Evolutionary conservation across 2,113 vertebrate species (phyloP), one percentile per base, ranked within the genome.

Genomic region (Neotoma lepida): DNA sequence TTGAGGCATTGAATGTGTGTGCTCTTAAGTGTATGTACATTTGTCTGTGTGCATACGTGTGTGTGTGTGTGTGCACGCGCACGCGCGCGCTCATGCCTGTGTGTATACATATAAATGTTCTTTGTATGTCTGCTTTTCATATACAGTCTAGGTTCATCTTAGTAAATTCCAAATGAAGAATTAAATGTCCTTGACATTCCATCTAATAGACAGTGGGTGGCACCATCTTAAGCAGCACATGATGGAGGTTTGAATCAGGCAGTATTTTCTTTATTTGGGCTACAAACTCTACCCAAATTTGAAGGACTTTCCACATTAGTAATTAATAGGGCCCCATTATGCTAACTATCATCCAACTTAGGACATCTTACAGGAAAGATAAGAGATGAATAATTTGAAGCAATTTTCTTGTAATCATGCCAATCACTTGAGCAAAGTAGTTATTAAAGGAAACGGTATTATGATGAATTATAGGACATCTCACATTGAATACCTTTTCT

Each of bases 331-430:
- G 97, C 95, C 97, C 98, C 98, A 98, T 98, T 98, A 98, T 98
- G 97, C 97, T 98, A 98, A 98, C 98, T 98, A 98, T 98, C 98
- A 97, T 96, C 96, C 97, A 98, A 98, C 98, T 98, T 98, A 98
- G 98, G 98, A 98, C 98, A 98, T 98, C 98, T 98, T 98, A 98
- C 97, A 98, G 98, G 98, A 98, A 98, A 98, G 98, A 98, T 99
- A 98, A 98, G 98, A 99, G 98, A 98, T 97, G 98, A 98, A 98
- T 99, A 98, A 98, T 98, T 99, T 99, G 98, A 98, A 98, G 98
- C 98, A 98, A 98, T 98, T 98, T 99, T 98, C 98, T 98, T 98
- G 98, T 98, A 99, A 98, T 98, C 98, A 98, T 98, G 98, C 98
- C 98, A 99, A 98, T 99, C 98, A 98, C 98, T 98, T 99, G 97